Evolutionary conservation across 2,888 invertebrate species (phyloP).

Genomic region (Sesamia inferens): DNA sequence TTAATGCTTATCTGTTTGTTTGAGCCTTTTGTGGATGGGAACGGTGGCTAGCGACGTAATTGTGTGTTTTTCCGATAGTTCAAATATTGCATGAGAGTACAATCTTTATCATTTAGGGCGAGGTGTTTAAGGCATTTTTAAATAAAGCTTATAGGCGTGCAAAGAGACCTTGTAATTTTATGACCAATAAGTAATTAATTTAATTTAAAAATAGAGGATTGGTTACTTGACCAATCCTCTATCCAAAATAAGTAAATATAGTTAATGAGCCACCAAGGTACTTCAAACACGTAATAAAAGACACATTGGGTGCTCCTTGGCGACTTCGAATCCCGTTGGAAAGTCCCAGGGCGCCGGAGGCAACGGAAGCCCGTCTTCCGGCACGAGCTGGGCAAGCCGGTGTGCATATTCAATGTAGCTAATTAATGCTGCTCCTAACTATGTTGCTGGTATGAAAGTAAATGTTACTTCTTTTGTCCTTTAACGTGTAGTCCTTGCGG

Average conservation of each 20-base stretch:
- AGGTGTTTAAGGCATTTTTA: constrained; percentile 35
- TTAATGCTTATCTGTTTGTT: constrained; percentile 65
- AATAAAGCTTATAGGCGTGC: constrained; percentile 1
- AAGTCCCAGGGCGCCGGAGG: constrained; percentile 67
- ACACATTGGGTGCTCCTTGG: constrained; percentile 46
- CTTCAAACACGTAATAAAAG: constrained; percentile 34
- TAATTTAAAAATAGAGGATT: too few relatives aligned
- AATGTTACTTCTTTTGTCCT: constrained; percentile 49
- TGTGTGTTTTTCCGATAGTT: constrained; percentile 62
- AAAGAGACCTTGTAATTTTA: constrained; percentile 30
- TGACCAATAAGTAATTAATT: neutral
- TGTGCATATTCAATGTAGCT: constrained; percentile 78
- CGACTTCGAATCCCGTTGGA: constrained; percentile 70
- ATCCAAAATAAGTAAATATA: neutral
- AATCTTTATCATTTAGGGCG: constrained; percentile 49
- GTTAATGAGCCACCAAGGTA: constrained; percentile 5
- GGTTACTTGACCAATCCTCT: neutral
- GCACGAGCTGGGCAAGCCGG: constrained; percentile 69
- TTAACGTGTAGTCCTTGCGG: constrained; percentile 20
- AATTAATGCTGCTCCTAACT: constrained; percentile 74
- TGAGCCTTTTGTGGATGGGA: constrained; percentile 61
- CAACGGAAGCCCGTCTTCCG: constrained; percentile 83
- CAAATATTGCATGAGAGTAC: constrained; percentile 24
- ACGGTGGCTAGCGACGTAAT: constrained; percentile 47
- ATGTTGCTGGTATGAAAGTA: constrained; percentile 55